phyloP scores from a whole-genome alignment of 2,113 vertebrate genomes.

The Psammodynastes pulverulentus region DNA sequence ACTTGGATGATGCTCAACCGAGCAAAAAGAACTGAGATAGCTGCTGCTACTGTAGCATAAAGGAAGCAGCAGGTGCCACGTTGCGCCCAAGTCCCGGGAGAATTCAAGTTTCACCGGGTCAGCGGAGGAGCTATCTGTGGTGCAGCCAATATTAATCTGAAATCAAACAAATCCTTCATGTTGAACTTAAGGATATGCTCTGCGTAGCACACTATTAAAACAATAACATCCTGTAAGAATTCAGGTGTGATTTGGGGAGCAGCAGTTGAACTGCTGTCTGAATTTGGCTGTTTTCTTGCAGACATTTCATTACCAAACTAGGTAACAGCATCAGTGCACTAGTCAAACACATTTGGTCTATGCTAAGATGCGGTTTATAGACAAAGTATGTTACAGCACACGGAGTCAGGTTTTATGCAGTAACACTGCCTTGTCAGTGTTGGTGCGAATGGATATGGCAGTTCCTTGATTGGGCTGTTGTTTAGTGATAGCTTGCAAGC shows the following conservation, averaged over 20 bases:
- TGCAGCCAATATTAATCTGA: slow-evolving; percentile 96
- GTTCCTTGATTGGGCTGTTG: too few relatives aligned
- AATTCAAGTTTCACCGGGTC: slow-evolving; percentile 89
- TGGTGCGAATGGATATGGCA: too few relatives aligned
- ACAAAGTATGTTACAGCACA: too few relatives aligned
- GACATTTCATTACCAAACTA: too few relatives aligned
- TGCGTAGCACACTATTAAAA: not conserved
- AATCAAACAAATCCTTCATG: slow-evolving; percentile 29
- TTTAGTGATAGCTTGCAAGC: too few relatives aligned
- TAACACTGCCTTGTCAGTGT: too few relatives aligned
- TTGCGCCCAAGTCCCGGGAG: slow-evolving; percentile 92
- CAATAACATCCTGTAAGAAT: not conserved
- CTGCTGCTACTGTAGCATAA: slow-evolving; percentile 88
- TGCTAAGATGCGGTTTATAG: too few relatives aligned
- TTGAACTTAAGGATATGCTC: not conserved
- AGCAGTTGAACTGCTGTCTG: too few relatives aligned
- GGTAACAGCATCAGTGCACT: too few relatives aligned
- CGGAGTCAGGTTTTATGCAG: too few relatives aligned
- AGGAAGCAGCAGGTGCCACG: slow-evolving; percentile 94
- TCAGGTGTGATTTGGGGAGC: not conserved
- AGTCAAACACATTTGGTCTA: too few relatives aligned
- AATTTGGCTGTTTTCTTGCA: too few relatives aligned
- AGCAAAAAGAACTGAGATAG: slow-evolving; percentile 88
- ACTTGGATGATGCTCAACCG: slow-evolving; percentile 91
- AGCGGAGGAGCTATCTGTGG: slow-evolving; percentile 86